A percentile compares a stretch with the other conserved stretches of the same genome.
phyloP scores from a whole-genome alignment of 1,140 invertebrate species.

The Micrasema minimum region DNA sequence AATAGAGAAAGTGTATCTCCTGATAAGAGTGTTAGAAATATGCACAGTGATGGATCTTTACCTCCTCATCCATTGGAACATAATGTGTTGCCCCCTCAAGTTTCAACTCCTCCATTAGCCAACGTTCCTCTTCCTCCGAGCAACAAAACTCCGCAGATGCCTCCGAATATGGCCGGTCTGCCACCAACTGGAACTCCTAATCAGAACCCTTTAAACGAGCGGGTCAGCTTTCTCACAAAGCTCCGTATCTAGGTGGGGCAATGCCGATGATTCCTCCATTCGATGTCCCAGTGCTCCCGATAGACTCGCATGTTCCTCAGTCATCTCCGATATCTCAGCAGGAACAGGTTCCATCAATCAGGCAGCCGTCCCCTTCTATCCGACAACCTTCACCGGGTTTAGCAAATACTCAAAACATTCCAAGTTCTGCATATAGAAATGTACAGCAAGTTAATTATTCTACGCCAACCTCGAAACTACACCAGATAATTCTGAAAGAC shows the following conservation, averaged over 20 bases:
- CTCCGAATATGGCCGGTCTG: conserved; percentile 50
- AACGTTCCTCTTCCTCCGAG: conserved; percentile 23
- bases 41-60: background rate
- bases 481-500: conserved; percentile 73
- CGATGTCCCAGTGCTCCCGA: conserved; percentile 18
- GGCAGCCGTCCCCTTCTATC: conserved; percentile 31
- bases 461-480: conserved; percentile 70
- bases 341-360: conserved; percentile 25
- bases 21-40: conserved; percentile 37
- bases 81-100: conserved; percentile 23
- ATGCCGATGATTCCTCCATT: conserved; percentile 45
- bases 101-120: conserved; percentile 30
- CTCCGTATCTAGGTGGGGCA: conserved; percentile 51
- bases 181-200: conserved; percentile 52
- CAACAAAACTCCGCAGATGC: conserved; percentile 27
- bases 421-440: conserved; percentile 20
- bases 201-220: conserved; percentile 59
- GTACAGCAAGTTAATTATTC: conserved; percentile 56
- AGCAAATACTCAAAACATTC: conserved; percentile 18
- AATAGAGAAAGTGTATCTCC: conserved; percentile 46
- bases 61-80: background rate
- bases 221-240: conserved; percentile 58
- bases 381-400: conserved; percentile 39
- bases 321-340: conserved; percentile 49
- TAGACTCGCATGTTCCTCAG: conserved; percentile 39